Evolutionary conservation across 2,888 invertebrate species (phyloP), one percentile per base, ranked within the genome.

Genomic region (Platycheirus albimanus): DNA sequence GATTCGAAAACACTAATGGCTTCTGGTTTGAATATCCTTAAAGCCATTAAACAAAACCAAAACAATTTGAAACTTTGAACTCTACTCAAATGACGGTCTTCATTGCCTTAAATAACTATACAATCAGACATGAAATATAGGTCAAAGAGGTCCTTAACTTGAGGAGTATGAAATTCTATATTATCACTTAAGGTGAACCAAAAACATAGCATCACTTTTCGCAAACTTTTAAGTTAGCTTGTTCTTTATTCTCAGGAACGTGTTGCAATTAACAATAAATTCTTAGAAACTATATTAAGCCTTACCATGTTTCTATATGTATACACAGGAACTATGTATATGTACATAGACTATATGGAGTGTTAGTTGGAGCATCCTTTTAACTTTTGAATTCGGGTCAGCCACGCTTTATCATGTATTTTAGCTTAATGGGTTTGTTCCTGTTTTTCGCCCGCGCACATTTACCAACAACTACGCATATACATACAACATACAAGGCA

Each of bases 211-310:
- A 24, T 58, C 15, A 28, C 10, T 38, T 56, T 38, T 0, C 3
- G 8, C 10, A 49, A 56, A 56, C 38, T 56, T 38, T 58, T 41
- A 2, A 41, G 56, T 41, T 38, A 56, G 36, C n/a, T 38, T n/a
- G n/a, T 56, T 41, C 20, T 41, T 7, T 30, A 17, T 41, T 58
- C 8, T 41, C 15, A 41, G 6, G 13, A 41, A 58, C 58, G 41
- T 58, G 58, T 54, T 41, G 58, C 58, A 58, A 58, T 58, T 58
- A 58, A 58, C 58, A 58, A 58, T 58, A 58, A 58, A 58, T 58
- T 58, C 41, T 15, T 41, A 58, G 41, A 41, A 41, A 1, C 38
- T 56, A n/a, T n/a, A n/a, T n/a, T n/a, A n/a, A n/a, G n/a, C n/a
- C n/a, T n/a, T n/a, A n/a, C n/a, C n/a, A n/a, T n/a, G n/a, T n/a